Evolutionary conservation across 2,888 invertebrate species (phyloP), one percentile per base, ranked within the genome.

Genomic region (Polyommatus iphigenia): DNA sequence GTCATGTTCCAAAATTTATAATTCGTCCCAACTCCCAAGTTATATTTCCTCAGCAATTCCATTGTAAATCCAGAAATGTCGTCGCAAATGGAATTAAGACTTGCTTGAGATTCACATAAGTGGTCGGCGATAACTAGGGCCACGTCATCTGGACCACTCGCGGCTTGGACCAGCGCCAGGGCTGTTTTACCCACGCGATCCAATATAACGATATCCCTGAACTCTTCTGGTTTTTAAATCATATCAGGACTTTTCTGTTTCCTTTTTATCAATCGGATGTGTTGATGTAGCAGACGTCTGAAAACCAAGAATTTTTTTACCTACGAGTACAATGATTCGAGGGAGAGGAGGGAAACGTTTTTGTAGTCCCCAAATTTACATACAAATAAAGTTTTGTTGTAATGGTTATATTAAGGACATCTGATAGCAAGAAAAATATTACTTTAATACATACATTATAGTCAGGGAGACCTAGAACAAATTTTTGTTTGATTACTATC

Each of bases 101-200:
- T 79, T 77, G 79, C 77, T 72, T 78, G 79, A 78, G 80, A 79
- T 77, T 76, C 72, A 76, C 78, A 77, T 57, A 73, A 78, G 81
- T 78, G 78, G 77, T 72, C 72, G 79, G 85, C 85, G 89, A 87
- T 91, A 91, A 90, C 90, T 88, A 90, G 71, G 77, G 76, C 46
- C 79, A 76, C 88, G 90, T 90, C 90, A 89, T 89, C 89, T 88
- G 91, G 90, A 87, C 85, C 89, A 89, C 90, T 90, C 86, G 90
- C 86, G 90, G 89, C 83, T 92, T 92, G 92, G 92, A 91, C 79
- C 80, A 20, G 1, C 82, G 91, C 92, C 92, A 93, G 88, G 82
- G 86, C 88, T 8, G 54, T 71, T 73, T 80, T 57, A 59, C 71
- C 41, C 24, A 54, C 57, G 54, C 77, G 77, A 72, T 57, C 36